These are phyloP conservation scores for Phaedon cochleariae DNA, from an alignment of 2,888 invertebrate species.

Conservation along the genomic window DNA sequence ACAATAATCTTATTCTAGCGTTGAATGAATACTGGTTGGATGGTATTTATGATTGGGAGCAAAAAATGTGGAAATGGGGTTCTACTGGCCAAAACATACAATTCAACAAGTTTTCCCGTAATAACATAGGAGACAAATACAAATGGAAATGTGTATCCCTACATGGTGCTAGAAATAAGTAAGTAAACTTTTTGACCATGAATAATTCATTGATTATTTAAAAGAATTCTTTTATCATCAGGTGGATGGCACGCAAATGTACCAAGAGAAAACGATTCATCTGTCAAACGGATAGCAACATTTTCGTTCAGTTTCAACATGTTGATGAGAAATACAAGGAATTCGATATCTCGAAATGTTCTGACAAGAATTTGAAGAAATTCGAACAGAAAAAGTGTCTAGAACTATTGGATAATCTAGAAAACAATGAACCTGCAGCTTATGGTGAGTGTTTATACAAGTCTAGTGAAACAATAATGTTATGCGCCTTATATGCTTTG, in stretches of 20 bases:
- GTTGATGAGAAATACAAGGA: constrained; percentile 38
- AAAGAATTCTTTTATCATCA: constrained; percentile 51
- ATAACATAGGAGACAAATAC: constrained; percentile 64
- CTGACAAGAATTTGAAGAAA: constrained; percentile 37
- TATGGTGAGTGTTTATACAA: constrained; percentile 31
- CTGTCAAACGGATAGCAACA: constrained; percentile 64
- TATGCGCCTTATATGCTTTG: no score
- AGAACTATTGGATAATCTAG: constrained; percentile 38
- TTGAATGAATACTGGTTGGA: constrained; percentile 74
- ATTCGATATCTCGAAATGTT: constrained; percentile 45
- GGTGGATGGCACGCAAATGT: constrained; percentile 73
- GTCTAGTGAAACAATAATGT: no score
- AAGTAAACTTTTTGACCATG: constrained; percentile 36
- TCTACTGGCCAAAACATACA: constrained; percentile 72
- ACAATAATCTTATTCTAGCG: constrained; percentile 18
- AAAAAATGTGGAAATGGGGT: constrained; percentile 79
- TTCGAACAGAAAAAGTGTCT: constrained; percentile 43
- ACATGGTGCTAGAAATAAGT: constrained; percentile 27
- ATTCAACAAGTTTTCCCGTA: constrained; percentile 75
- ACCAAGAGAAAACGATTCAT: constrained; percentile 70
- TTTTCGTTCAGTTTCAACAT: constrained; percentile 40
- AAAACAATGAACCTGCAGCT: constrained; percentile 28
- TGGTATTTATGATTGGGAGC: constrained; percentile 77
- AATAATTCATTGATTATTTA: no score
- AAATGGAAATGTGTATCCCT: constrained; percentile 61